Evolutionary conservation across 2,113 vertebrate species (phyloP).

Genomic region (Stictonetta naevosa): DNA sequence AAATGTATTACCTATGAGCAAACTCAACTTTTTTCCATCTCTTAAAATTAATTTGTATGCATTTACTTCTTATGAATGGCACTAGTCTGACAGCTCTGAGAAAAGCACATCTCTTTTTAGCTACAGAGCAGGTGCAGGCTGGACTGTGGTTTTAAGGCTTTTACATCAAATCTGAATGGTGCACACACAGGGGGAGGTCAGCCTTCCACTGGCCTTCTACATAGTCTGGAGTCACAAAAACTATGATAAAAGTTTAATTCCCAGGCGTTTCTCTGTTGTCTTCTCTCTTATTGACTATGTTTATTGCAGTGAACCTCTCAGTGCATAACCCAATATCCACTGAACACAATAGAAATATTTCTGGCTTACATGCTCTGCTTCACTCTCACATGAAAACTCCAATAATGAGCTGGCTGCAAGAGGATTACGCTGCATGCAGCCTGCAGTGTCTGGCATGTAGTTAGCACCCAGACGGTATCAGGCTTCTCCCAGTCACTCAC

Average conservation of each 20-base stretch:
- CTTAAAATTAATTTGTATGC: constrained; percentile 56
- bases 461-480: background rate
- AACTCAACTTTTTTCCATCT: constrained; percentile 21
- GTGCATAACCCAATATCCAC: background rate
- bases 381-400: background rate
- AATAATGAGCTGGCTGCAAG: background rate
- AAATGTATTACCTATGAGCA: constrained; percentile 37
- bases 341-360: background rate
- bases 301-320: background rate
- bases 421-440: background rate
- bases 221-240: background rate
- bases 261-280: background rate
- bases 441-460: background rate
- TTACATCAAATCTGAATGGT: background rate
- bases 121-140: background rate
- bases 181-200: background rate
- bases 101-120: constrained; percentile 19
- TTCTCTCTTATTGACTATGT: background rate
- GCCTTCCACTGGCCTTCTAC: background rate
- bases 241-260: background rate
- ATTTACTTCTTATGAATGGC: constrained; percentile 33
- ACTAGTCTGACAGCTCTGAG: constrained; percentile 32
- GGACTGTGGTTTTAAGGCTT: background rate
- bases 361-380: background rate
- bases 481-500: background rate